Base-by-base conservation (phyloP, 2,113 vertebrate genomes). In the Pagrus major region DNA sequence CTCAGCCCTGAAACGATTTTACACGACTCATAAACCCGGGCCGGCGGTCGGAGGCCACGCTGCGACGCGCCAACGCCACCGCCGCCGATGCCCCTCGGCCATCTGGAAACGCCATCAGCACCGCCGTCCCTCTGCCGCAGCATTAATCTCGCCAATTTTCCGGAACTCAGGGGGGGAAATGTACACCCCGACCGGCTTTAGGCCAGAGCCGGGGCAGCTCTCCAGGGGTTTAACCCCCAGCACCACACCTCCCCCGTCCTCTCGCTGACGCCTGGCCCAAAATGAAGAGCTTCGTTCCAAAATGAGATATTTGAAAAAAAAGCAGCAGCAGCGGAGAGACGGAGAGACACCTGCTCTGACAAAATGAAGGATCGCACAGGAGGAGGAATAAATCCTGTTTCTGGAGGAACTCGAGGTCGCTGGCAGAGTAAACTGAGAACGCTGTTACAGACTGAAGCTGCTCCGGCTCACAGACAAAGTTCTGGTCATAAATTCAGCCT, bases 61-160 rank as follows among this genome's bases (percentile, higher is more conserved):
- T 61, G 78, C 23, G 81, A 80, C 78, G 29, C 47, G 79, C 88
- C 88, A 88, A 63, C 55, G 80, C 89, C 88, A 80, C 54, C 56
- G 35, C 60, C 21, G 56, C 83, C 14, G 21, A 59, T 61, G 70
- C 59, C 39, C n/a, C 1, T 0, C 2, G 39, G 21, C 73, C 91
- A 94, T 94, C 93, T 94, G 94, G 94, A 93, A 93, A 92, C 78
- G n/a, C 88, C 90, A 94, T 94, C 93, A 94, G 86, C 87, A 23
- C 74, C 88, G 69, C 80, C 56, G 47, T 88, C 92, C 90, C 87
- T 91, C 91, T 91, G 90, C 92, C 74, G 54, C 88, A 76, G 86
- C 90, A 93, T 93, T 94, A 93, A 95, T 95, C 93, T 94, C 66
- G 35, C 84, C 92, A 92, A 94, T 94, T 94, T 93, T 93, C 92